Evolutionary conservation across 2,113 vertebrate species (phyloP), one percentile per base, ranked within the genome.

Genomic region (Psittacula cyanocephala): DNA sequence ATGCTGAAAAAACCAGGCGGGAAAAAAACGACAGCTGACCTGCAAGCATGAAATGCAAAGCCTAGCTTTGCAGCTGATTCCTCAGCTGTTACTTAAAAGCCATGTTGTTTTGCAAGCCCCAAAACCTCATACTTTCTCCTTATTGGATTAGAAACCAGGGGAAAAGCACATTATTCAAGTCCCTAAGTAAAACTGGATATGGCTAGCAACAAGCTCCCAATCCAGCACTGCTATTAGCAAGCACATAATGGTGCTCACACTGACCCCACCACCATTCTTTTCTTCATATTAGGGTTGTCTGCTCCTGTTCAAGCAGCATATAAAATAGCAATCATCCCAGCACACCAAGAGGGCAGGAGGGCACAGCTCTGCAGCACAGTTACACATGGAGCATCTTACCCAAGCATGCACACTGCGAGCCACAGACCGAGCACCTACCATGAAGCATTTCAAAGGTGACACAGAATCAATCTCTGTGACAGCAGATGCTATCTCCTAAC

Each of bases 21-120:
- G 12, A 46, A 78, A 84, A 84, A 91, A 7, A 31, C 0, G 1
- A 91, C 90, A 86, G 91, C 81, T 97, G 92, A 94, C 70, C 86
- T 68, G 67, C 19, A 69, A 94, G 84, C 93, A 85, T 93, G 76
- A 93, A 95, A 97, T 94, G 78, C 68, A 74, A 95, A 91, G 88
- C 88, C 89, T 84, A 59, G 91, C 70, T 93, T 95, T 89, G 60
- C 91, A 91, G 94, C 71, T 81, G 81, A 93, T 85, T 47, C 80
- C 35, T 89, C 94, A 95, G 91, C 88, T 94, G 86, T 69, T 80
- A 28, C 80, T 78, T 93, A 90, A 95, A 91, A 86, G 50, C 88
- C 25, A 1, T 75, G 50, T 63, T 91, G 85, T 93, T 95, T 94
- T 94, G 90, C 80, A 90, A 90, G 57, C 86, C 65, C 75, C 81